Evolutionary conservation across 2,113 vertebrate species (phyloP), one percentile per base, ranked within the genome.

Genomic region (western clawed frog (Xenopus tropicalis)): DNA sequence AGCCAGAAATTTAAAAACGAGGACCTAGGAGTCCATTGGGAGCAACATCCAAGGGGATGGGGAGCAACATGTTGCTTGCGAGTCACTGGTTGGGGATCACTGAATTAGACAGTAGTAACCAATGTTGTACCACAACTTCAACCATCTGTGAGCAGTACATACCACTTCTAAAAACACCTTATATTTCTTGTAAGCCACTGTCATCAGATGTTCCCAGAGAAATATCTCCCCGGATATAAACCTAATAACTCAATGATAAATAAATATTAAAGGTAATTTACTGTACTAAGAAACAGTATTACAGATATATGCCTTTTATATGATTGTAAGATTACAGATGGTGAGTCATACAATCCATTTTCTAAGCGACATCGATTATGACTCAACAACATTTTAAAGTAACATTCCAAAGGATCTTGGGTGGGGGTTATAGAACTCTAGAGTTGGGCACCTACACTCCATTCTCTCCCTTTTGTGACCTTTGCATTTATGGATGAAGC

Each of bases 271-370:
- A 43, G 22, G n/a, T 21, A 48, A 20, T 11, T 66, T 66, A 48
- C 20, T 66, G 10, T 11, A 51, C 64, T 42, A 44, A 44, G n/a
- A 42, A 37, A 66, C 37, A 66, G 14, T 66, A 11, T 42, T 43
- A 10, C 48, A 20, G 44, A 12, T 14, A 43, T 66, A 48, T 48
- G 43, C 44, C 64, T 23, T 43, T 43, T 66, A 66, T 19, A 46
- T 37, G 20, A 51, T 48, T 66, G 12, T 66, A 43, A 20, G 20
- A 48, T 51, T 24, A 48, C 22, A 66, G 1, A 66, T 23, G 21
- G 21, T 66, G 64, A 48, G 4, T 66, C 42, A 66, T 65, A 65
- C 43, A 51, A 46, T 48, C 64, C 43, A 46, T 66, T 20, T 16
- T 13, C 20, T 66, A 22, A 16, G n/a, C 48, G 13, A 22, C 46